A percentile compares a stretch with the other conserved stretches of the same genome.
Conservation (phyloP, 1,140 invertebrate genomes). For the Drosophila repleta region DNA sequence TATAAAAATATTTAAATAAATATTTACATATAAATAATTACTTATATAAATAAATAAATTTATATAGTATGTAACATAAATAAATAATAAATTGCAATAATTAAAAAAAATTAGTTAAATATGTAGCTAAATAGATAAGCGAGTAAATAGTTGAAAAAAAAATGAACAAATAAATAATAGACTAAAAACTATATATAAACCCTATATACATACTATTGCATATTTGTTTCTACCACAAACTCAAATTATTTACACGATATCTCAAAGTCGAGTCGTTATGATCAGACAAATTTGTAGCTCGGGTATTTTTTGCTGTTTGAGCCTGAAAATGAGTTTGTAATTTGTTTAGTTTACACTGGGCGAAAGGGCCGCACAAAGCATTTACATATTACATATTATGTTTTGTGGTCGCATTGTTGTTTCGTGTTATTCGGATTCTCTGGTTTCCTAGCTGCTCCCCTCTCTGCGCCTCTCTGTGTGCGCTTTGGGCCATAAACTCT, state of each 20-base stretch:
- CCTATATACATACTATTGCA: too few relatives aligned
- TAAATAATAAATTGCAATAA: too few relatives aligned
- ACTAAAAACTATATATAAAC: too few relatives aligned
- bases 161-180: too few relatives aligned
- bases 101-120: too few relatives aligned
- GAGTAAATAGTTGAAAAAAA: too few relatives aligned
- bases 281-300: not conserved
- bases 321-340: slow-evolving; percentile 69
- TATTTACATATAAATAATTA: too few relatives aligned
- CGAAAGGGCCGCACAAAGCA: slow-evolving; percentile 55
- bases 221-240: too few relatives aligned
- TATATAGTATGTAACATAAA: too few relatives aligned
- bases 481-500: slow-evolving; percentile 22
- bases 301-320: slow-evolving; percentile 27
- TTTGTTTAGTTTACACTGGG: slow-evolving; percentile 68
- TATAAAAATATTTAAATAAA: too few relatives aligned
- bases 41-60: too few relatives aligned
- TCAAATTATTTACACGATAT: slow-evolving; percentile 1
- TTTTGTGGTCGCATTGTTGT: slow-evolving; percentile 58
- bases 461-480: not conserved
- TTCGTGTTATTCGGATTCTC: slow-evolving; percentile 18
- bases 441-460: slow-evolving; percentile 11
- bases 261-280: not conserved
- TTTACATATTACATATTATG: slow-evolving; percentile 68
- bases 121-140: too few relatives aligned